Base-by-base conservation (phyloP, 1,140 invertebrate genomes). In the Geopemphigus sp. region DNA sequence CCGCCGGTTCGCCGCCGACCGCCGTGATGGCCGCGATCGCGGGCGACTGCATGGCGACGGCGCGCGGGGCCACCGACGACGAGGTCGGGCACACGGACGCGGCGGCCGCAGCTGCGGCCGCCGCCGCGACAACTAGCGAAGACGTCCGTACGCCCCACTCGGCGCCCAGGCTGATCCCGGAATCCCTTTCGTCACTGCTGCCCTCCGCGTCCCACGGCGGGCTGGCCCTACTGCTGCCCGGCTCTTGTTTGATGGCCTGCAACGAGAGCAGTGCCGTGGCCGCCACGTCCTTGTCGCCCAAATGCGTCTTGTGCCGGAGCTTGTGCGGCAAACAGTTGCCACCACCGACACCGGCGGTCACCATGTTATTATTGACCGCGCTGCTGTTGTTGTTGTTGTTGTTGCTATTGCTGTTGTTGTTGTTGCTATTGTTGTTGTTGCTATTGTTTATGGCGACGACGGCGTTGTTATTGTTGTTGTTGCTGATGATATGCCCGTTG, bases 301-400 rank as follows among this genome's bases (percentile, higher is more conserved):
- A 88, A 83, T 94, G 92, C n/a, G 92, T 92, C 85, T 97, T 97
- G 88, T 97, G 95, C 82, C 95, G 90, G 74, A 97, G 87, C 85
- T 97, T 97, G 82, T 95, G 90, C 0, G 95, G 95, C 81, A 97
- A 85, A 82, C 90, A 90, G 83, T 91, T 91, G 84, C 92, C 92
- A 82, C 92, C 92, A 70, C 53, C 5, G 70, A 26, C 5, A 66
- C 91, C 92, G 50, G 91, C 63, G 45, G 78, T 72, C 15, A 45
- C 50, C n/a, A n/a, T 53, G 17, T 19, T 29, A 24, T 50, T 50
- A 63, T 57, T n/a, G 74, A 84, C n/a, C n/a, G n/a, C 11, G 29
- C 82, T 80, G 80, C 8, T 26, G 47, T 47, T 47, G 73, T 56
- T n/a, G 74, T 84, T 11, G 29, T 82, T 80, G 78, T 83, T 84